Evolutionary conservation across 2,797 vertebrate genomes (phyloP), one percentile per base, ranked within the genome.

Genomic region (Merluccius polli): DNA sequence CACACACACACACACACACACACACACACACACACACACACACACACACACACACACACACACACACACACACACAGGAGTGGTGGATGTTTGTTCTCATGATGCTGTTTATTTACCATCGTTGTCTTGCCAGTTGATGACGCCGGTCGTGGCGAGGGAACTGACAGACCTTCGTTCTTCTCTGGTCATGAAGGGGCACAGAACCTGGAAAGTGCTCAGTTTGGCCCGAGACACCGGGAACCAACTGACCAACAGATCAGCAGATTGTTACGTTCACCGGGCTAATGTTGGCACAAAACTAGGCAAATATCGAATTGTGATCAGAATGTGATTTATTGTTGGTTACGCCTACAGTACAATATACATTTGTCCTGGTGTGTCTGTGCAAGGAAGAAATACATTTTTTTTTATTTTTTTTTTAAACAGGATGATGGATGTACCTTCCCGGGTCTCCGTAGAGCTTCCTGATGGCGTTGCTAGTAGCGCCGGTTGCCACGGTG

Each of bases 161-260:
- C 95, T 85, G 27, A 99, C 92, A 68, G 90, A 92, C 70, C 95
- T 95, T 89, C 92, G 94, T 81, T 97, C 95, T 38, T 95, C 92
- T 71, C 83, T 88, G 71, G 52, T 88, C 90, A 98, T 93, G 88
- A 91, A 92, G 4, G 95, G 91, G 85, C 95, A 96, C 32, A 99
- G 90, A 78, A 95, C 94, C 87, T 98, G 97, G 71, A 98, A 87
- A 0, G 97, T 97, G 87, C 93, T 96, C 84, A 99, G 82, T 73
- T 90, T 95, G 78, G 95, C 95, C 76, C 94, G 94, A 30, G 95
- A 95, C 78, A 96, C 91, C 33, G 95, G 95, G 65, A 96, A 96
- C 85, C 97, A 95, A 86, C 98, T 99, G 87, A 83, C 75, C 68
- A 38, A 36, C 38, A 16, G 82, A 77, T 83, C 33, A 84, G 85